Evolutionary conservation across 1,140 invertebrate genomes (phyloP), one percentile per base, ranked within the genome.

Genomic region (Hetaerina americana): DNA sequence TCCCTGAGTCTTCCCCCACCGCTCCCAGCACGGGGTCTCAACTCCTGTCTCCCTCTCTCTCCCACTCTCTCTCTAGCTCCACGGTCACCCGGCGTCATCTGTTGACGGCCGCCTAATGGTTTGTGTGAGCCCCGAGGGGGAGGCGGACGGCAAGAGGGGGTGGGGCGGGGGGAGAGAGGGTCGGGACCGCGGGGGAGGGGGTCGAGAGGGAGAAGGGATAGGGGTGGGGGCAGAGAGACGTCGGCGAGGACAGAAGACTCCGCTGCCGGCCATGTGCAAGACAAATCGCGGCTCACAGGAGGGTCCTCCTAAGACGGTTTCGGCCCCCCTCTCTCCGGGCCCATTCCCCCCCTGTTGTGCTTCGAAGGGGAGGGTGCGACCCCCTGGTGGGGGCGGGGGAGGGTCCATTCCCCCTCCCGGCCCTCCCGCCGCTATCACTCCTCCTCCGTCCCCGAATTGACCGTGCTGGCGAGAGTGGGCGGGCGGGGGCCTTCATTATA

Each of bases 241-340:
- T 28, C 73, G 76, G 75, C 73, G 77, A 73, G 77, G 77, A 78
- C 77, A 77, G 77, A 77, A 78, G 79, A 77, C 75, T 77, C 78
- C 76, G 75, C 66, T n/a, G 77, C 68, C 69, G 70, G 74, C 40
- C 40, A 57, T 57, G 40, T 57, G 40, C 40, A 57, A 57, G 40
- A 57, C 40, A 57, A 57, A 57, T 57, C 40, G 40, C 15, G 40
- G 40, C 75, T 73, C 72, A 31, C 74, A 72, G 75, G 76, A 76
- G 74, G 75, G 76, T 77, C 76, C 77, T 77, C 76, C n/a, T n/a
- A n/a, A n/a, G n/a, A n/a, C 40, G 31, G 6, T 40, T 40, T 40
- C 31, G 40, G 40, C 15, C 40, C 40, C 22, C 22, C 10, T 40
- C 31, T 40, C 18, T 40, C 6, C 6, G 31, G 31, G 31, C 31